Evolutionary conservation across 2,113 vertebrate genomes (phyloP).

Genomic region (Carassius gibelio): DNA sequence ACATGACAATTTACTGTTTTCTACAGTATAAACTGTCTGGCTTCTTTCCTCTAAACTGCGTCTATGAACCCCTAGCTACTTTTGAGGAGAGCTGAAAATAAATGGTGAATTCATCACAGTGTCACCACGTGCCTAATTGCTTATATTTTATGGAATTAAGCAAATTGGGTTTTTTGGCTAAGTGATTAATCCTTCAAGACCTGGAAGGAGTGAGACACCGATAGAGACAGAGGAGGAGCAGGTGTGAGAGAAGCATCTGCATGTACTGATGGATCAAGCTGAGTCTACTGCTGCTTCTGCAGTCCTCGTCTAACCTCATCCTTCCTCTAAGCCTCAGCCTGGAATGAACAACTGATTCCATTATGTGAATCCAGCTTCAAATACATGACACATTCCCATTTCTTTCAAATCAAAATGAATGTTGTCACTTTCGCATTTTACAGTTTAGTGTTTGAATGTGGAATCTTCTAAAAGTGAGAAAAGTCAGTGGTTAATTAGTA

Average conservation of each 20-base stretch:
- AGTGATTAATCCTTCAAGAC: conserved; percentile 43
- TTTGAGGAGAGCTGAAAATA: not conserved
- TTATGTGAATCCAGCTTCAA: not conserved
- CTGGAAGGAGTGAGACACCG: not conserved
- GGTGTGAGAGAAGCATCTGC: not conserved
- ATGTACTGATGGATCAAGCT: conserved; percentile 5
- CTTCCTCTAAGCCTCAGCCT: not conserved
- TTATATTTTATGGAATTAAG: conserved; percentile 48
- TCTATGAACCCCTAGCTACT: not conserved
- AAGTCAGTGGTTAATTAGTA: not conserved
- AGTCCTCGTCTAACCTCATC: conserved; percentile 11
- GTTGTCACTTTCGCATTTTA: not conserved
- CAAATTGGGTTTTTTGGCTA: conserved; percentile 27
- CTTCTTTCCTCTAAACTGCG: not conserved
- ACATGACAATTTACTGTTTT: not conserved
- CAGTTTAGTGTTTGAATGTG: not conserved
- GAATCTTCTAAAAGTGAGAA: not conserved
- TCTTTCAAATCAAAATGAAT: not conserved
- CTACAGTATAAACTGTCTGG: not conserved
- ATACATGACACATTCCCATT: too few relatives aligned
- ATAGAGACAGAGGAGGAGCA: conserved; percentile 16
- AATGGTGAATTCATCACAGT: conserved; percentile 43
- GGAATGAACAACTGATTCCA: not conserved
- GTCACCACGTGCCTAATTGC: conserved; percentile 45
- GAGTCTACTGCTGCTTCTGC: not conserved